Percentiles rank a stretch among this genome's conserved stretches.
Conservation (phyloP, 1,140 invertebrate genomes). For the Drosophila tropicalis region DNA sequence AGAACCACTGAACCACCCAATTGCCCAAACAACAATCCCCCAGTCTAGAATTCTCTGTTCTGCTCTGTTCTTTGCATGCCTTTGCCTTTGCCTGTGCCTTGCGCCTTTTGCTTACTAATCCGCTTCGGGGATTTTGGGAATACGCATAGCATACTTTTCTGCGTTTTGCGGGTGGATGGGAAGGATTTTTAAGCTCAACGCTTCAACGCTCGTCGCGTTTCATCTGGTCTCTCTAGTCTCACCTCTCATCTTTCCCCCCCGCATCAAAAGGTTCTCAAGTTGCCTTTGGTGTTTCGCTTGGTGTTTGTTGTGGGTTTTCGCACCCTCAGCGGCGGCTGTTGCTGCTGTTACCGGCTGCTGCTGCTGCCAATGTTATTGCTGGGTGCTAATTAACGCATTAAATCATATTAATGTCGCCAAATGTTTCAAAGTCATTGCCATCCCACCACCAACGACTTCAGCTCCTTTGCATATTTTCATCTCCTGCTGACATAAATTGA, state of each 20-base stretch:
- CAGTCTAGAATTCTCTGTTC: neutral
- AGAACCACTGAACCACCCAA: constrained; percentile 49
- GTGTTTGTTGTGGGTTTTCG: constrained; percentile 41
- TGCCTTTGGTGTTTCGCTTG: constrained; percentile 35
- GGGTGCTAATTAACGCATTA: constrained; percentile 82
- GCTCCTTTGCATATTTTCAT: constrained; percentile 55
- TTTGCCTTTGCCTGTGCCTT: constrained; percentile 14
- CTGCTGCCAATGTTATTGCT: constrained; percentile 29
- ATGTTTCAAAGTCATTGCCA: constrained; percentile 75
- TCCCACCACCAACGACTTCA: neutral
- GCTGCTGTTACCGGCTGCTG: constrained; percentile 10
- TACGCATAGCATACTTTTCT: constrained; percentile 75
- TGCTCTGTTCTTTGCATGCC: constrained; percentile 25
- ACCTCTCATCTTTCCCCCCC: constrained; percentile 19
- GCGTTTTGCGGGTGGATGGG: constrained; percentile 17
- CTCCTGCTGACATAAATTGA: constrained; percentile 58
- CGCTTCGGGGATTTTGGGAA: constrained; percentile 83
- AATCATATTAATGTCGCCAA: constrained; percentile 83
- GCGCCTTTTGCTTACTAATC: constrained; percentile 59
- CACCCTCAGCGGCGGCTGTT: constrained; percentile 42
- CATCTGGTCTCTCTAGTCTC: neutral
- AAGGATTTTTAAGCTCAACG: constrained; percentile 36
- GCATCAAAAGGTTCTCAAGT: constrained; percentile 61
- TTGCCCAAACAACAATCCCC: constrained; percentile 14
- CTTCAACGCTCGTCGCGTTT: constrained; percentile 31